Percentiles rank a stretch among this genome's conserved stretches.
phyloP scores from a whole-genome alignment of 2,113 vertebrate species.

The Plotosus lineatus region DNA sequence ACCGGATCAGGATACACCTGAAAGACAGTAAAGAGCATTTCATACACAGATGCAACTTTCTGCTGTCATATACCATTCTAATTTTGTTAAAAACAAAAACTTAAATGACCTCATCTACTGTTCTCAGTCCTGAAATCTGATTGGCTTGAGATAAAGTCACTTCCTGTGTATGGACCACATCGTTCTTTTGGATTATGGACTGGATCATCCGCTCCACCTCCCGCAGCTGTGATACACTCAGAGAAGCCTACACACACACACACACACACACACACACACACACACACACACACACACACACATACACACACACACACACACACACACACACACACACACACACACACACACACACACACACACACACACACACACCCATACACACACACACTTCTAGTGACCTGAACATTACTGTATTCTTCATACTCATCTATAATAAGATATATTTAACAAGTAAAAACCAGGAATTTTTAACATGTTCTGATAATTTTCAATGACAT shows the following conservation, averaged over 20 bases:
- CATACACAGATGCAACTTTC: background rate
- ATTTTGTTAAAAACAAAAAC: too few species aligned
- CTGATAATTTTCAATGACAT: too few species aligned
- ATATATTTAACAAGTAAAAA: too few species aligned
- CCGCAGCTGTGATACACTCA: constrained; percentile 80
- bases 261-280: too few species aligned
- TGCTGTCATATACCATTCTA: too few species aligned
- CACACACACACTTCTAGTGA: background rate
- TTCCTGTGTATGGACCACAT: constrained; percentile 74
- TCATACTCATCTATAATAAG: too few species aligned
- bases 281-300: too few species aligned
- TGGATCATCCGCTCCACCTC: constrained; percentile 75
- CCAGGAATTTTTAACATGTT: too few species aligned
- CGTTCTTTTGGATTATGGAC: constrained; percentile 72
- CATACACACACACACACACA: too few species aligned
- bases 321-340: too few species aligned
- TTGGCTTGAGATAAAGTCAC: constrained; percentile 74
- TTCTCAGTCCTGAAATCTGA: constrained; percentile 76
- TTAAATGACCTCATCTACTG: constrained; percentile 79
- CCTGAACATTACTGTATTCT: background rate
- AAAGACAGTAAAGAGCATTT: constrained; percentile 7
- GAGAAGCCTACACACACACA: constrained; percentile 68
- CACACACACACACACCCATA: too few species aligned
- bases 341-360: too few species aligned
- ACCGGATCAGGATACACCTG: constrained; percentile 93